Evolutionary conservation across 2,888 invertebrate species (phyloP).

Genomic region (Ametastegia equiseti): DNA sequence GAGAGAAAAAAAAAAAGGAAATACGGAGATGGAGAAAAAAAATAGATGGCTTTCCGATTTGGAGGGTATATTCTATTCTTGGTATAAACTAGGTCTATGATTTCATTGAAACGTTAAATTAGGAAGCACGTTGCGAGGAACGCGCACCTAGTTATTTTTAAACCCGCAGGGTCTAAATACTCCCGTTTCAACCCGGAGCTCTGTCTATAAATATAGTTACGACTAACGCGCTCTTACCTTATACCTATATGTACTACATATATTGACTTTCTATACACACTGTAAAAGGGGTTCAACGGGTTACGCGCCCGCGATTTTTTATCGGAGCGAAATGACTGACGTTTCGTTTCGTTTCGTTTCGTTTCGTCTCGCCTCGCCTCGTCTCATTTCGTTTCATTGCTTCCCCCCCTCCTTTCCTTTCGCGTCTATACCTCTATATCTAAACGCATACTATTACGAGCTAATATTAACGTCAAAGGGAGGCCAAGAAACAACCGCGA

Average conservation of each 20-base stretch:
- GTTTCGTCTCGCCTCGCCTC: neutral
- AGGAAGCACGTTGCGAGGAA: conserved; percentile 46
- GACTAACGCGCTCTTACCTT: neutral
- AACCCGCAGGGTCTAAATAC: conserved; percentile 48
- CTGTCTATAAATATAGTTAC: conserved; percentile 39
- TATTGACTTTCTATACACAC: neutral
- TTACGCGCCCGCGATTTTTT: conserved; percentile 38
- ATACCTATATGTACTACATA: neutral
- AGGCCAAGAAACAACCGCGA: conserved; percentile 12
- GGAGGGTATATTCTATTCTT: conserved; percentile 16
- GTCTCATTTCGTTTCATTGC: neutral
- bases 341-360: conserved; percentile 13
- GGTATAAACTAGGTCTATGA: conserved; percentile 45
- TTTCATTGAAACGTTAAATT: conserved; percentile 48
- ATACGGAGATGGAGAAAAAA: neutral
- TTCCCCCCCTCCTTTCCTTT: neutral
- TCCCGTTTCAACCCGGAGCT: conserved; percentile 47
- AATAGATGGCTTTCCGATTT: neutral
- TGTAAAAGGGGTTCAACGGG: conserved; percentile 46
- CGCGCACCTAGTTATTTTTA: conserved; percentile 42
- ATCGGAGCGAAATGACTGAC: conserved; percentile 29
- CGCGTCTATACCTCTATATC: neutral
- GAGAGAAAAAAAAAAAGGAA: neutral
- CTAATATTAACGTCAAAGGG: conserved; percentile 46
- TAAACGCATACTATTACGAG: neutral